phyloP scores from a whole-genome alignment of 1,140 invertebrate genomes.

The Ceratina japonica region DNA sequence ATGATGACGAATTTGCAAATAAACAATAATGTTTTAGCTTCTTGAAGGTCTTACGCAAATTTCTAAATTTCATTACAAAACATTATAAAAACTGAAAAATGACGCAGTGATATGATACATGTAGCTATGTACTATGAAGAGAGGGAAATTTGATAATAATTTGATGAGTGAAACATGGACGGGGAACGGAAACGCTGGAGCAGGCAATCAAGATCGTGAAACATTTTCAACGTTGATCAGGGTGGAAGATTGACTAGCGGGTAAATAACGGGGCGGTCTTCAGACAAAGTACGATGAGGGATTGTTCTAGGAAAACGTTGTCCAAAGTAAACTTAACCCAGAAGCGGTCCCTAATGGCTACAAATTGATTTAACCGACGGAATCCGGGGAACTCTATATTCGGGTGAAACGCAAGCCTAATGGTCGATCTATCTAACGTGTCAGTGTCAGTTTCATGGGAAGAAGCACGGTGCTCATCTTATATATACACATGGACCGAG shows the following conservation, averaged over 20 bases:
- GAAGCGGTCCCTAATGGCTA: constrained; percentile 71
- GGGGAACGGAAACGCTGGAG: not conserved
- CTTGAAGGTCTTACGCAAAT: too few relatives aligned
- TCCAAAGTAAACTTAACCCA: constrained; percentile 68
- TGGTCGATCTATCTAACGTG: constrained; percentile 77
- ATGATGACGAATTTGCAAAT: too few relatives aligned
- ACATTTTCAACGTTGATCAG: not conserved
- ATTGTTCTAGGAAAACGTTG: constrained; percentile 67
- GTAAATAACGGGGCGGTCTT: constrained; percentile 53
- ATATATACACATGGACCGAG: too few relatives aligned
- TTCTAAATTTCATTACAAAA: too few relatives aligned
- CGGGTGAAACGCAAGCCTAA: constrained; percentile 75
- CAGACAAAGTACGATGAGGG: constrained; percentile 6
- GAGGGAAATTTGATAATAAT: not conserved
- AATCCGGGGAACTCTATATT: constrained; percentile 77
- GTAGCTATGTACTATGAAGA: too few relatives aligned
- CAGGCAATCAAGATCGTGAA: constrained; percentile 8
- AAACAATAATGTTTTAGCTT: too few relatives aligned
- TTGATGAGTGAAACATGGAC: not conserved
- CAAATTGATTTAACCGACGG: constrained; percentile 78
- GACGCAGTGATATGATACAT: too few relatives aligned
- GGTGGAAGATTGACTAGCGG: constrained; percentile 42
- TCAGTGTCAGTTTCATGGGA: constrained; percentile 74
- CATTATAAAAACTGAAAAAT: too few relatives aligned
- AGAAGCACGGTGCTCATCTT: constrained; percentile 40